phyloP scores from a whole-genome alignment of 2,113 vertebrate species.

The Hippocampus mohnikei region DNA sequence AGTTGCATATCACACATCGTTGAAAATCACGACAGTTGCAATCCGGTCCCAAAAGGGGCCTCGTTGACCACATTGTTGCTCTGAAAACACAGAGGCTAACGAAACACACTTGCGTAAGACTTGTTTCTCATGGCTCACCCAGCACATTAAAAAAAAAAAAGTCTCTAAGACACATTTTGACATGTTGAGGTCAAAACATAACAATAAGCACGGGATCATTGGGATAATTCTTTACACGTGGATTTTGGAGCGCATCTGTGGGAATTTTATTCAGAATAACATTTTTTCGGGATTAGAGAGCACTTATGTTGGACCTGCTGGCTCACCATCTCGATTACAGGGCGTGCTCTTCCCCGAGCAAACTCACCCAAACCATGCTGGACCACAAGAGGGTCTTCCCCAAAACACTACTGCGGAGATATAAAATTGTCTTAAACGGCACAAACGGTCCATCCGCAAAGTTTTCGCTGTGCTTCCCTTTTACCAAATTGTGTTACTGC shows the following conservation, averaged over 20 bases:
- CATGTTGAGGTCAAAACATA: neutral
- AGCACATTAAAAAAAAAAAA: neutral
- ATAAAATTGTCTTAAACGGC: neutral
- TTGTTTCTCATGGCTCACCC: slow-evolving; percentile 1
- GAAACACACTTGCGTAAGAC: neutral
- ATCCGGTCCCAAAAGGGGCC: neutral
- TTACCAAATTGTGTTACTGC: too few species aligned
- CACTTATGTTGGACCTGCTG: slow-evolving; percentile 1
- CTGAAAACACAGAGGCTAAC: neutral
- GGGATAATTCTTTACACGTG: neutral
- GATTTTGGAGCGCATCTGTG: neutral
- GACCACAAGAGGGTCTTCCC: neutral
- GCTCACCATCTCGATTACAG: neutral
- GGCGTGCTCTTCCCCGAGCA: neutral
- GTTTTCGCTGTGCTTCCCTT: too few species aligned
- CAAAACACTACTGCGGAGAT: neutral
- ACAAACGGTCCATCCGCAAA: neutral
- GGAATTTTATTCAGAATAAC: slow-evolving; percentile 2
- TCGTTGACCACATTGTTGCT: neutral
- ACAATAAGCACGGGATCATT: neutral
- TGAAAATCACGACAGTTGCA: neutral
- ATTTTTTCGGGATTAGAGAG: neutral
- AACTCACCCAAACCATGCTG: neutral
- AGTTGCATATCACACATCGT: neutral
- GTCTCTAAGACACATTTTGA: neutral